These are phyloP conservation scores for Apodemia hepburni DNA, from an alignment of 2,888 invertebrate species.

Conservation along the genomic window DNA sequence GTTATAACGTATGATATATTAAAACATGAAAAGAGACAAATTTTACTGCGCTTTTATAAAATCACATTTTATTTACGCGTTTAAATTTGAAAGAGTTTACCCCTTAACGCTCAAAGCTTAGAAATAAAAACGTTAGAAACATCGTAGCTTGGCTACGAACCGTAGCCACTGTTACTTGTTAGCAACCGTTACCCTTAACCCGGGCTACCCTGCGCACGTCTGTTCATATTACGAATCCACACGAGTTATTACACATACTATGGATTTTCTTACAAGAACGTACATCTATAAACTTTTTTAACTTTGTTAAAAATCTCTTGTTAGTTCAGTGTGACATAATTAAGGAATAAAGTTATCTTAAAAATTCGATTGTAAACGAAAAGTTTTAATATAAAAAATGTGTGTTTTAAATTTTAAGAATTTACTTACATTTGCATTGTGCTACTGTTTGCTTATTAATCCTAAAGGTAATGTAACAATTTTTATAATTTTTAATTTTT, in stretches of 20 bases:
- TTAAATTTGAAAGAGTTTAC: not conserved
- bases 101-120: not conserved
- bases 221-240: conserved; percentile 29
- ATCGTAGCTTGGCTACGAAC: conserved; percentile 24
- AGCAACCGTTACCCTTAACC: conserved; percentile 69
- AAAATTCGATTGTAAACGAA: too few relatives aligned
- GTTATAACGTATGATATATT: too few relatives aligned
- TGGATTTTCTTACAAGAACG: not conserved
- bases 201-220: conserved; percentile 59
- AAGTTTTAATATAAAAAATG: not conserved
- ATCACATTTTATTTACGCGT: not conserved
- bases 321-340: too few relatives aligned
- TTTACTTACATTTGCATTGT: conserved; percentile 42
- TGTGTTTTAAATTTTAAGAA: conserved; percentile 37
- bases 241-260: conserved; percentile 3
- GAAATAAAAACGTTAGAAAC: conserved; percentile 3
- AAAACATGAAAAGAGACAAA: too few relatives aligned
- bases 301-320: too few relatives aligned
- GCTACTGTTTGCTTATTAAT: conserved; percentile 44
- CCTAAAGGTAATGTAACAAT: conserved; percentile 47
- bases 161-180: conserved; percentile 38
- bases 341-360: too few relatives aligned
- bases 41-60: not conserved
- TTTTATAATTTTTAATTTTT: not conserved
- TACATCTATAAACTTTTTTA: too few relatives aligned